Percentiles rank a stretch among this genome's conserved stretches.
These are phyloP conservation scores for Chrysina gloriosa DNA, from an alignment of 2,888 invertebrate species.

Conservation along the genomic window DNA sequence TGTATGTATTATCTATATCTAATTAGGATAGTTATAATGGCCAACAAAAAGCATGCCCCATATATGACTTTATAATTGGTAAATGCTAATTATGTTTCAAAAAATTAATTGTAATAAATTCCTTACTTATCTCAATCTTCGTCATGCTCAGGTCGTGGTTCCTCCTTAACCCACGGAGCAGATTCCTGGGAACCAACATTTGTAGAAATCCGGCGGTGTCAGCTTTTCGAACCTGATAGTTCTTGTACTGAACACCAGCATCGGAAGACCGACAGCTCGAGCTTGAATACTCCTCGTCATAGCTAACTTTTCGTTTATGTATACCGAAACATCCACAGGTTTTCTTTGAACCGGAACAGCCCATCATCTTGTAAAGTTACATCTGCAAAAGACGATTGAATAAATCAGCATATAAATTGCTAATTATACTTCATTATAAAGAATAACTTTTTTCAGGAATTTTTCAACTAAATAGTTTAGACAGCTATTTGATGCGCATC, in stretches of 20 bases:
- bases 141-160: conserved; percentile 79
- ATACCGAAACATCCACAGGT: conserved; percentile 51
- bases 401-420: not conserved
- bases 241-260: conserved; percentile 49
- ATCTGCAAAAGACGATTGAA: not conserved
- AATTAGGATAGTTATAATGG: no score
- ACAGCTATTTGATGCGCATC: no score
- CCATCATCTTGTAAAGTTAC: conserved; percentile 45
- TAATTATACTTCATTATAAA: no score
- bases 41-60: no score
- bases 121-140: conserved; percentile 81
- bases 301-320: conserved; percentile 52
- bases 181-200: conserved; percentile 70
- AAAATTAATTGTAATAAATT: conserved; percentile 8
- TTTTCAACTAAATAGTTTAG: no score
- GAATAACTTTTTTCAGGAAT: no score
- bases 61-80: no score
- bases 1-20: no score
- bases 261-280: conserved; percentile 48
- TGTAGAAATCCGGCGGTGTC: conserved; percentile 66
- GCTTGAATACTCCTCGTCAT: conserved; percentile 52
- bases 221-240: conserved; percentile 59
- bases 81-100: no score
- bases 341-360: conserved; percentile 45
- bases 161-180: conserved; percentile 76